Percentiles rank a stretch among this genome's conserved stretches.
Evolutionary conservation across 2,797 vertebrate species (phyloP).

Genomic region (Odontamblyopus rebecca): DNA sequence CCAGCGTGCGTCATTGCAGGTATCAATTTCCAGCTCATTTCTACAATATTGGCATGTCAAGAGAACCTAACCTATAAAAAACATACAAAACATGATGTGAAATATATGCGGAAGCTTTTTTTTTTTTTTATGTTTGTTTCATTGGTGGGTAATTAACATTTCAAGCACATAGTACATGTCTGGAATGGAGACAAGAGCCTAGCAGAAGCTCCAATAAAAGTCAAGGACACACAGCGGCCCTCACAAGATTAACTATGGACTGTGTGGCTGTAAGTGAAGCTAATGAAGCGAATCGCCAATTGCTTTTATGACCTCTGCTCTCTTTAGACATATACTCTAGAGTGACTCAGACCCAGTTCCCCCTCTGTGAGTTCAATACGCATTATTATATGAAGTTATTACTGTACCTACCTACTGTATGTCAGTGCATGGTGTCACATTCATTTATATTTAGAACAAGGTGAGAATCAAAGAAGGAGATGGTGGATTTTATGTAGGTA

Average conservation of each 20-base stretch:
- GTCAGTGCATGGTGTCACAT: not conserved
- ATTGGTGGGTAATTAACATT: constrained; percentile 48
- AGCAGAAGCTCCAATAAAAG: constrained; percentile 54
- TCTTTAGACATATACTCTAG: constrained; percentile 11
- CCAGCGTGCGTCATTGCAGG: too few species aligned
- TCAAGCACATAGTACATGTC: constrained; percentile 33
- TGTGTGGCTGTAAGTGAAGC: constrained; percentile 37
- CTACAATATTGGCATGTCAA: too few species aligned
- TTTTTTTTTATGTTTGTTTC: constrained; percentile 19
- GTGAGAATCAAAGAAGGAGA: constrained; percentile 21
- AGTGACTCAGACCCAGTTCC: constrained; percentile 20
- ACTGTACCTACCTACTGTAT: constrained; percentile 13
- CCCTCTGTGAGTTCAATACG: not conserved
- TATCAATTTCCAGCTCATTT: too few species aligned
- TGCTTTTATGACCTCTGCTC: constrained; percentile 1
- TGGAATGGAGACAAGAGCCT: constrained; percentile 43
- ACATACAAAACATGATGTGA: not conserved
- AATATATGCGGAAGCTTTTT: not conserved
- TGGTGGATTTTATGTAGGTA: constrained; percentile 3
- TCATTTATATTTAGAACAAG: constrained; percentile 7
- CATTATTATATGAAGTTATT: constrained; percentile 28
- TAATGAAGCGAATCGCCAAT: constrained; percentile 54
- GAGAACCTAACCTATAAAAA: too few species aligned
- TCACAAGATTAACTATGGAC: constrained; percentile 53
- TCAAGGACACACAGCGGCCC: constrained; percentile 59